phyloP scores from a whole-genome alignment of 2,888 invertebrate genomes.

The Brachyptera putata region DNA sequence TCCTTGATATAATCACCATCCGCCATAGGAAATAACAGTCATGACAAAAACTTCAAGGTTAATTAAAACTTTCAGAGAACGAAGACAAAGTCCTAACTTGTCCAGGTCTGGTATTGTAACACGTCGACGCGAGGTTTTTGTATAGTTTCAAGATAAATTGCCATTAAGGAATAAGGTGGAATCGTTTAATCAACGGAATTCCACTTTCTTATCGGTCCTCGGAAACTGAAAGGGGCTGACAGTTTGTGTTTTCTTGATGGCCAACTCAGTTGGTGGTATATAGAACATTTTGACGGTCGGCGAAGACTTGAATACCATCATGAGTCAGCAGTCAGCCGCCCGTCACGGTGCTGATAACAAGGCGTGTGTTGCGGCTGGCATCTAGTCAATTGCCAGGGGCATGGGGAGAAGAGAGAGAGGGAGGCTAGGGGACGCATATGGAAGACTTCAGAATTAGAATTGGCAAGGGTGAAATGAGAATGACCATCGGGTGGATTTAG shows the following conservation, averaged over 20 bases:
- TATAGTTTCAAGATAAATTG: conserved; percentile 8
- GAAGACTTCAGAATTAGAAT: background rate
- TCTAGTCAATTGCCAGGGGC: background rate
- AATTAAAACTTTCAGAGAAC: too few species aligned
- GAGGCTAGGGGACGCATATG: background rate
- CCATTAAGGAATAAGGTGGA: conserved; percentile 4
- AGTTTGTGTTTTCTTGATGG: conserved; percentile 13
- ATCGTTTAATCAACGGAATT: conserved; percentile 19
- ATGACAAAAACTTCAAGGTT: too few species aligned
- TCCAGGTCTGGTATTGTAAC: too few species aligned
- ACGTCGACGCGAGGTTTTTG: too few species aligned
- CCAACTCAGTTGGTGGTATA: conserved; percentile 2
- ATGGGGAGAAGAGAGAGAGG: background rate
- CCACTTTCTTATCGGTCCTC: conserved; percentile 5
- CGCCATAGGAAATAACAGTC: too few species aligned
- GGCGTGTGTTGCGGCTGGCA: conserved; percentile 10
- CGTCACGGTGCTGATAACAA: conserved; percentile 9
- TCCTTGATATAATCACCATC: too few species aligned
- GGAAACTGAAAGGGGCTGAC: conserved; percentile 18
- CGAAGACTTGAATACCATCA: background rate
- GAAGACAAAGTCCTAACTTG: too few species aligned
- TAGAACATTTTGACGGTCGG: conserved; percentile 5
- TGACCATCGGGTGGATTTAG: background rate
- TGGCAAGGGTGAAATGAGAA: conserved; percentile 15
- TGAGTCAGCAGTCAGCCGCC: conserved; percentile 14